These are phyloP conservation scores for Drepana arcuata DNA, from an alignment of 1,140 invertebrate species.

Conservation along the genomic window DNA sequence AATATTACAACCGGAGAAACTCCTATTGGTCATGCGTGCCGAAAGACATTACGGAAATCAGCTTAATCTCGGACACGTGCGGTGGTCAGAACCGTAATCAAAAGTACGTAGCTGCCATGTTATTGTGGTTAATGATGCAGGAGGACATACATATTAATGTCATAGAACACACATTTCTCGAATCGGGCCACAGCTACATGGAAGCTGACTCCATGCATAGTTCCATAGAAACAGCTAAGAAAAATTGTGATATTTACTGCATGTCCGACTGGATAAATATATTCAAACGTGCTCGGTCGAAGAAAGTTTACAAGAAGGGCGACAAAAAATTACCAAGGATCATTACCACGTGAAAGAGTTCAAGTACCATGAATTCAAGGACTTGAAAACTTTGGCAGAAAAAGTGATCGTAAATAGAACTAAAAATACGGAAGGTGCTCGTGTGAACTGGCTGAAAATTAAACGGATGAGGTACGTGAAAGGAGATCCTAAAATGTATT, in stretches of 20 bases:
- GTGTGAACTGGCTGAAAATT: background rate
- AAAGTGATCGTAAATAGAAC: background rate
- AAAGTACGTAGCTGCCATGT: background rate
- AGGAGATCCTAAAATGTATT: background rate
- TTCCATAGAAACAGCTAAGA: slow-evolving; percentile 6
- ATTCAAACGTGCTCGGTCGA: background rate
- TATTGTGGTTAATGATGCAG: background rate
- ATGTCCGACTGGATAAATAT: background rate
- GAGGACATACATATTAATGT: background rate
- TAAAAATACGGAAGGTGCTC: background rate
- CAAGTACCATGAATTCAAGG: background rate
- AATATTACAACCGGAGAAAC: too few species aligned
- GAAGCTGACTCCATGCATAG: slow-evolving; percentile 10
- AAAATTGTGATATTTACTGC: slow-evolving; percentile 2
- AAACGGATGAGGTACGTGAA: background rate
- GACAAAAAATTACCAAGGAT: background rate
- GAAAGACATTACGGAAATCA: background rate
- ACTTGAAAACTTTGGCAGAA: background rate
- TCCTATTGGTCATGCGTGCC: too few species aligned
- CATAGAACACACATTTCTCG: slow-evolving; percentile 17
- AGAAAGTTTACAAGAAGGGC: background rate
- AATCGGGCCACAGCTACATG: slow-evolving; percentile 13
- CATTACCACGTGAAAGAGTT: background rate
- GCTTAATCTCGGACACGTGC: background rate
- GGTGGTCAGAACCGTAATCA: background rate